Percentiles rank a stretch among this genome's conserved stretches.
Conservation (phyloP, 2,888 invertebrate genomes). For the Pterostichus niger region DNA sequence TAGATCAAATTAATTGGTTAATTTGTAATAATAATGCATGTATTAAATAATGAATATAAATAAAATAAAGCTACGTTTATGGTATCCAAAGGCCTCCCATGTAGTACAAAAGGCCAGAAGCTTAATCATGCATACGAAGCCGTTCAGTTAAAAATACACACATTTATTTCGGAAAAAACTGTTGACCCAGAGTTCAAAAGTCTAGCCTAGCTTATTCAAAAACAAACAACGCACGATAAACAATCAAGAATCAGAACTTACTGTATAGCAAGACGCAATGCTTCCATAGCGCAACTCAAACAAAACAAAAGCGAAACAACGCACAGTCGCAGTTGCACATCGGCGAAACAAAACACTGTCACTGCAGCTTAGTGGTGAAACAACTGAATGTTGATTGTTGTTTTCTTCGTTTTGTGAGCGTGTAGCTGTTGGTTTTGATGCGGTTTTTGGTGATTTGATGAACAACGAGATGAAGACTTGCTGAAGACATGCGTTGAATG, state of each 20-base stretch:
- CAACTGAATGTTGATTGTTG: background rate
- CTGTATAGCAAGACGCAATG: constrained; percentile 71
- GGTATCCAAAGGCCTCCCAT: background rate
- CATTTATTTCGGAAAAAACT: background rate
- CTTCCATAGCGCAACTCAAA: constrained; percentile 69
- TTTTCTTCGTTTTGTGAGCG: background rate
- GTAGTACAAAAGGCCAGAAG: constrained; percentile 12
- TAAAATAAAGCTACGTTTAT: too few relatives aligned
- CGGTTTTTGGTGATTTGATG: background rate
- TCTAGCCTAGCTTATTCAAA: background rate
- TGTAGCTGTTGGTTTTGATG: background rate
- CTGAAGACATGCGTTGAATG: constrained; percentile 5
- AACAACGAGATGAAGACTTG: background rate
- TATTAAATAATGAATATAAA: too few relatives aligned
- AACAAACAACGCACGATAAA: constrained; percentile 34
- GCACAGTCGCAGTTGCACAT: constrained; percentile 47
- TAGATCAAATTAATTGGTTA: too few relatives aligned
- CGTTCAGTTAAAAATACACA: constrained; percentile 8
- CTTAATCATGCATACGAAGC: background rate
- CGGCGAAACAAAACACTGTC: constrained; percentile 47
- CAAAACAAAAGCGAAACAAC: constrained; percentile 56
- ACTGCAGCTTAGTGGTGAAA: constrained; percentile 10
- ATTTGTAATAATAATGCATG: too few relatives aligned
- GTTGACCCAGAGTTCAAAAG: constrained; percentile 43
- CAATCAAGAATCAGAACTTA: constrained; percentile 68